A percentile compares a stretch with the other conserved stretches of the same genome.
Evolutionary conservation across 2,888 invertebrate species (phyloP).

Genomic region (Yponomeuta sedellus): DNA sequence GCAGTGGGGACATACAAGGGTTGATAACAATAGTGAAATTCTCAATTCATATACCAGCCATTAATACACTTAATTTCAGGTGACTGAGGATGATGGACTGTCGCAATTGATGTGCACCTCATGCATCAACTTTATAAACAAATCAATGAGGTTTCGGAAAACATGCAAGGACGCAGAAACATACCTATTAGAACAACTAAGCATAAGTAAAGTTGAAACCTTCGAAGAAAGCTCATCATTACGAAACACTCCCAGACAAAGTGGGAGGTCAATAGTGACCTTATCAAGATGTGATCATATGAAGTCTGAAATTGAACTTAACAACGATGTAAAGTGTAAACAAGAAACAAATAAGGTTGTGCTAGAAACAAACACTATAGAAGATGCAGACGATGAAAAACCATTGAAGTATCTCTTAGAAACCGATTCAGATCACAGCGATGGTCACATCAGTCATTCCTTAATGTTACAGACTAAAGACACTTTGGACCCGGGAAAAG

Average conservation of each 20-base stretch:
- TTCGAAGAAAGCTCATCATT: not conserved
- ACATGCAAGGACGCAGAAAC: slow-evolving; percentile 34
- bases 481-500: too few relatives aligned
- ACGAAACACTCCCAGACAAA: not conserved
- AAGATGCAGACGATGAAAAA: slow-evolving; percentile 13
- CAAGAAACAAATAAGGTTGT: not conserved
- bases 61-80: slow-evolving; percentile 28
- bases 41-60: too few relatives aligned
- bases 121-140: slow-evolving; percentile 31
- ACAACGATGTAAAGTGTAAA: slow-evolving; percentile 17
- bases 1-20: too few relatives aligned
- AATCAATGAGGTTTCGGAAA: slow-evolving; percentile 35
- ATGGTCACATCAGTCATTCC: not conserved
- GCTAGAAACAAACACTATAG: not conserved
- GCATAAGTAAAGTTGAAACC: slow-evolving; percentile 17
- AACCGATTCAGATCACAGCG: not conserved
- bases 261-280: not conserved
- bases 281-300: not conserved
- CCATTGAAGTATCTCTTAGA: slow-evolving; percentile 12
- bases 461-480: too few relatives aligned
- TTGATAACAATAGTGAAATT: too few relatives aligned
- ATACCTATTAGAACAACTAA: slow-evolving; percentile 23
- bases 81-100: slow-evolving; percentile 34
- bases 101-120: slow-evolving; percentile 41
- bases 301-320: slow-evolving; percentile 17